Evolutionary conservation across 1,140 invertebrate genomes (phyloP).

Genomic region (Drosophila pachea): DNA sequence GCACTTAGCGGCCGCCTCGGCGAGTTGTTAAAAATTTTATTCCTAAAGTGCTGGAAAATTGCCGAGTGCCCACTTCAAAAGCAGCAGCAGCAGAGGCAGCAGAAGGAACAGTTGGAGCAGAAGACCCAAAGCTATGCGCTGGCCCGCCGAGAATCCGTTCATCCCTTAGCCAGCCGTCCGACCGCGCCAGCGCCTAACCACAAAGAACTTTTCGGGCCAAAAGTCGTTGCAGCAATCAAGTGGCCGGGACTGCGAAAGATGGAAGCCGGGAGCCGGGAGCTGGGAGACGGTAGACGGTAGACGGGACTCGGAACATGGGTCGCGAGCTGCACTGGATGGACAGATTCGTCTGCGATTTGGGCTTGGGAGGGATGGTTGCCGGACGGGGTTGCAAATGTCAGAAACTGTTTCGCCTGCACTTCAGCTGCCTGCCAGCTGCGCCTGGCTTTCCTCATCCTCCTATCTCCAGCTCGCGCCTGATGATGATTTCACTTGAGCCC

Average conservation of each 20-base stretch:
- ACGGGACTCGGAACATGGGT: neutral
- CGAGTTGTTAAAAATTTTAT: slow-evolving; percentile 75
- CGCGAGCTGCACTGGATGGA: slow-evolving; percentile 25
- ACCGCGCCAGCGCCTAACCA: slow-evolving; percentile 47
- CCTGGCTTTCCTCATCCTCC: slow-evolving; percentile 50
- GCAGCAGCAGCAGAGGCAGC: slow-evolving; percentile 12
- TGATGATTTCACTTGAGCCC: slow-evolving; percentile 32
- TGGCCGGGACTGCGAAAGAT: slow-evolving; percentile 11
- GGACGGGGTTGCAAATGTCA: slow-evolving; percentile 43
- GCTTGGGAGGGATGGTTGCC: neutral
- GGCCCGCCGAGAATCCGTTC: slow-evolving; percentile 34
- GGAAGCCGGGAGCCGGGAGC: neutral
- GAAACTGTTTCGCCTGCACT: slow-evolving; percentile 53
- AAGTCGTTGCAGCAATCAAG: slow-evolving; percentile 71
- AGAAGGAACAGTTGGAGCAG: slow-evolving; percentile 2
- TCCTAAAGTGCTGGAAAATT: slow-evolving; percentile 73
- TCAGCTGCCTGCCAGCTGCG: slow-evolving; percentile 41
- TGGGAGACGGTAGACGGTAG: neutral
- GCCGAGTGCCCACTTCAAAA: slow-evolving; percentile 58
- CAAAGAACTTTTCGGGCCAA: slow-evolving; percentile 69
- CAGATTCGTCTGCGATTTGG: slow-evolving; percentile 2
- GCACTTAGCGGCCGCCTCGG: slow-evolving; percentile 70
- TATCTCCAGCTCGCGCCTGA: slow-evolving; percentile 26
- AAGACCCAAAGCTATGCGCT: slow-evolving; percentile 30
- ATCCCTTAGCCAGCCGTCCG: slow-evolving; percentile 23